Evolutionary conservation across 1,140 invertebrate genomes (phyloP).

Genomic region (Maniola jurtina): DNA sequence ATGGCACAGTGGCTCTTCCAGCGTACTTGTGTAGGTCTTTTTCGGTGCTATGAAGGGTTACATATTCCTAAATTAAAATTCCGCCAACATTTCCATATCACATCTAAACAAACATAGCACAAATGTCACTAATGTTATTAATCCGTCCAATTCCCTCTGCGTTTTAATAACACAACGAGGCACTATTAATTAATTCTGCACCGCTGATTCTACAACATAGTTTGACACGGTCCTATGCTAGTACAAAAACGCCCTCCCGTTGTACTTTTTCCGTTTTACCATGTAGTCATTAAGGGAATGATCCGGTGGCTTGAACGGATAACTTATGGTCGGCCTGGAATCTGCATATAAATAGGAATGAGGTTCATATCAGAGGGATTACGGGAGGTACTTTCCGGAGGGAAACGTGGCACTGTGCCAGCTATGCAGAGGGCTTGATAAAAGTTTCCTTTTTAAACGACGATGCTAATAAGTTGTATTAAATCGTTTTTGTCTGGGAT

Average conservation of each 20-base stretch:
- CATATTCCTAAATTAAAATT: conserved; percentile 1
- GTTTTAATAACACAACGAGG: conserved; percentile 66
- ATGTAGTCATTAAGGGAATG: conserved; percentile 70
- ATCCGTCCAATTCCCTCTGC: conserved; percentile 47
- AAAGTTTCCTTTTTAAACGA: conserved; percentile 3
- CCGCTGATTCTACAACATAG: conserved; percentile 48
- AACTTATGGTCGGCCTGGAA: conserved; percentile 74
- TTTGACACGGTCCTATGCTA: conserved; percentile 50
- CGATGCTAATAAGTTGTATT: conserved; percentile 5
- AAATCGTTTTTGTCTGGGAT: conserved; percentile 1
- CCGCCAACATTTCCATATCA: background rate
- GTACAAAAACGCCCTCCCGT: conserved; percentile 54
- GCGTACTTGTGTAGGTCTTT: no score
- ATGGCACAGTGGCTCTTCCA: no score
- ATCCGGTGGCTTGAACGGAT: conserved; percentile 67
- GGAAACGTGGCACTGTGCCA: conserved; percentile 40
- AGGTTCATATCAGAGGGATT: conserved; percentile 57
- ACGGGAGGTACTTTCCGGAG: conserved; percentile 35
- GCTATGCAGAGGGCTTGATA: conserved; percentile 23
- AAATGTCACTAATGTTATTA: conserved; percentile 41
- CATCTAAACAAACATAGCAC: conserved; percentile 22
- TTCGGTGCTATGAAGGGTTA: background rate
- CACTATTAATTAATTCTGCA: conserved; percentile 70
- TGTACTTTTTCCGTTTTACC: conserved; percentile 65
- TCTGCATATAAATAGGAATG: conserved; percentile 76